Evolutionary conservation across 2,113 vertebrate species (phyloP).

Genomic region (Cololabis saira): DNA sequence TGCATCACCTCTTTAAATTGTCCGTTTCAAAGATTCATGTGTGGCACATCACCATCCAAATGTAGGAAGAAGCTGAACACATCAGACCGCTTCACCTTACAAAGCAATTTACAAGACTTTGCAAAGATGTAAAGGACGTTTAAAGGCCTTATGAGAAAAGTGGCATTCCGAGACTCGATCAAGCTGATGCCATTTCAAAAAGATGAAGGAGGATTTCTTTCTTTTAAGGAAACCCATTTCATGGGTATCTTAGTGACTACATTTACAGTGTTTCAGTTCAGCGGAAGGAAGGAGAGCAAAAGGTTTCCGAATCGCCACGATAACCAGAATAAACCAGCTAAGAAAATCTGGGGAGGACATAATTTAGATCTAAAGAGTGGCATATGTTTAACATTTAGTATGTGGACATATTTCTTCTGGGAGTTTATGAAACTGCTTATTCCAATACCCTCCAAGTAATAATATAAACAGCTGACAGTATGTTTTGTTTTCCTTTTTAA

Average conservation of each 20-base stretch:
- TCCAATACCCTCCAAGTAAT: no score
- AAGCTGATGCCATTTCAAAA: constrained; percentile 34
- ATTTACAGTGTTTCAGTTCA: constrained; percentile 39
- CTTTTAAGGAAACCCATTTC: constrained; percentile 57
- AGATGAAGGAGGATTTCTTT: constrained; percentile 25
- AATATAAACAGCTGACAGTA: neutral
- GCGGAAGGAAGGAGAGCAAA: constrained; percentile 5
- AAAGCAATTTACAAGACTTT: constrained; percentile 35
- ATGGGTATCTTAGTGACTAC: constrained; percentile 39
- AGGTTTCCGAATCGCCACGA: neutral
- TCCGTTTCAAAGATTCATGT: constrained; percentile 39
- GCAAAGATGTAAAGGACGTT: constrained; percentile 24
- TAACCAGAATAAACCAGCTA: neutral
- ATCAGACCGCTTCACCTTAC: constrained; percentile 31
- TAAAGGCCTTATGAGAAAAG: constrained; percentile 34
- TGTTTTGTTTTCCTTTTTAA: neutral
- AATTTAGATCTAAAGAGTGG: neutral
- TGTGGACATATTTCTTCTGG: no score
- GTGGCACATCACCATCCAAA: constrained; percentile 46
- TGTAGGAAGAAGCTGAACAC: constrained; percentile 53
- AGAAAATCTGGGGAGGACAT: neutral
- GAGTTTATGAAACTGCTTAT: no score
- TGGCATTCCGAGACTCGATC: constrained; percentile 52
- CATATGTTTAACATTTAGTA: no score
- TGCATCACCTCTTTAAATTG: constrained; percentile 71